phyloP scores from a whole-genome alignment of 2,113 vertebrate species.

The Accipiter virgatus region DNA sequence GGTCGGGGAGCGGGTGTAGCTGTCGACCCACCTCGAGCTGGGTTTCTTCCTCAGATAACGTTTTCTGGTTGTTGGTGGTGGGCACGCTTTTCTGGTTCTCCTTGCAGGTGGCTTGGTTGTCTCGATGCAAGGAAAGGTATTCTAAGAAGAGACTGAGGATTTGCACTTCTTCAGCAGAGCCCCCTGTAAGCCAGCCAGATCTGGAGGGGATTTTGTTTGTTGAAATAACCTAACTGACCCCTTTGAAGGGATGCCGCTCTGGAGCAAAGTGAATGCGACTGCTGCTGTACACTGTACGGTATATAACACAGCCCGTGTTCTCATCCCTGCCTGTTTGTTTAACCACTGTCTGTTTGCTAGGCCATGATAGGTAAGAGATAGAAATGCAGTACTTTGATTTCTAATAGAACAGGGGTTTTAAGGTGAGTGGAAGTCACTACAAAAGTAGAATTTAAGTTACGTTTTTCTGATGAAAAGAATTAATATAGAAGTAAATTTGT shows the following conservation, averaged over 20 bases:
- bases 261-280: no score
- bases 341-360: not conserved
- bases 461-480: not conserved
- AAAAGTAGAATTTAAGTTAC: not conserved
- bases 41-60: not conserved
- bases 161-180: not conserved
- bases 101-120: not conserved
- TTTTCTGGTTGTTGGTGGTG: not conserved
- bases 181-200: not conserved
- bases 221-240: not conserved
- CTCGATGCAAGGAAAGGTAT: rapidly evolving
- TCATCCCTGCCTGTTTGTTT: not conserved
- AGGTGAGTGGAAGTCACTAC: not conserved
- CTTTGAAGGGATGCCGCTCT: not conserved
- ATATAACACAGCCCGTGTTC: rapidly evolving
- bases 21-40: rapidly evolving
- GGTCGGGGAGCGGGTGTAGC: rapidly evolving
- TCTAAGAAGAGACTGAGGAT: not conserved
- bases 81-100: not conserved
- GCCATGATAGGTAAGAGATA: not conserved
- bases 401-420: not conserved
- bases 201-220: not conserved
- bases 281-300: rapidly evolving
- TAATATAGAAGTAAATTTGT: not conserved
- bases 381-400: not conserved